phyloP scores from a whole-genome alignment of 2,888 invertebrate genomes.

The Drosophila anomalata region DNA sequence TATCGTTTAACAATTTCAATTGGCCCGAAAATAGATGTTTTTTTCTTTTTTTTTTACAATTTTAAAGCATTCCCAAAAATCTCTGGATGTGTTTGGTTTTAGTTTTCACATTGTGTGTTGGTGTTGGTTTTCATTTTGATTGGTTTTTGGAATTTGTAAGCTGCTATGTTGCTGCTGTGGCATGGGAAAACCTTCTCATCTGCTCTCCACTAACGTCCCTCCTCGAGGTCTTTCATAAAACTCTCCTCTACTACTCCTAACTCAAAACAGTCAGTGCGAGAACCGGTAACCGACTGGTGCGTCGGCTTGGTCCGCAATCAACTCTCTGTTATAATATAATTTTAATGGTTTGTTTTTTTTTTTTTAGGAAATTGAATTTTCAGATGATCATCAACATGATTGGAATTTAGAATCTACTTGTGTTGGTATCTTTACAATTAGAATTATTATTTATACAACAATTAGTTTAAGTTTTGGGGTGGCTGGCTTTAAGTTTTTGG shows the following conservation, averaged over 20 bases:
- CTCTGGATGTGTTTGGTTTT: conserved; percentile 17
- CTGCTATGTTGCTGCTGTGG: conserved; percentile 30
- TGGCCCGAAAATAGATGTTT: conserved; percentile 66
- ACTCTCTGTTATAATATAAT: conserved; percentile 49
- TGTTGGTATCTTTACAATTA: conserved; percentile 45
- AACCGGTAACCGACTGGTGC: conserved; percentile 9
- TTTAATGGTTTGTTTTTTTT: conserved; percentile 23
- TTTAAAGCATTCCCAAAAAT: conserved; percentile 58
- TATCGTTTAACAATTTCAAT: conserved; percentile 53
- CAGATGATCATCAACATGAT: conserved; percentile 72
- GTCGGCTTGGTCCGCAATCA: conserved; percentile 32
- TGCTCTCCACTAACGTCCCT: conserved; percentile 46
- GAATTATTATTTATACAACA: conserved; percentile 64
- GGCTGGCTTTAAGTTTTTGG: conserved; percentile 50
- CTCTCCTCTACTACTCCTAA: conserved; percentile 46
- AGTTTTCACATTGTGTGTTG: conserved; percentile 37
- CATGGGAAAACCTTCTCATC: conserved; percentile 69
- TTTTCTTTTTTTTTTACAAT: conserved; percentile 21
- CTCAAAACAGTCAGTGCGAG: conserved; percentile 65
- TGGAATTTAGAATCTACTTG: conserved; percentile 63
- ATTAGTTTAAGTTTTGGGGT: conserved; percentile 50
- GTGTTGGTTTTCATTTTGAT: conserved; percentile 18
- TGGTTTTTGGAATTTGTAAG: conserved; percentile 36
- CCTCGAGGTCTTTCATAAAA: conserved; percentile 40
- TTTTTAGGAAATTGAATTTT: conserved; percentile 56